These are phyloP conservation scores for Eurytoma californica DNA, from an alignment of 2,888 invertebrate species.

Conservation along the genomic window DNA sequence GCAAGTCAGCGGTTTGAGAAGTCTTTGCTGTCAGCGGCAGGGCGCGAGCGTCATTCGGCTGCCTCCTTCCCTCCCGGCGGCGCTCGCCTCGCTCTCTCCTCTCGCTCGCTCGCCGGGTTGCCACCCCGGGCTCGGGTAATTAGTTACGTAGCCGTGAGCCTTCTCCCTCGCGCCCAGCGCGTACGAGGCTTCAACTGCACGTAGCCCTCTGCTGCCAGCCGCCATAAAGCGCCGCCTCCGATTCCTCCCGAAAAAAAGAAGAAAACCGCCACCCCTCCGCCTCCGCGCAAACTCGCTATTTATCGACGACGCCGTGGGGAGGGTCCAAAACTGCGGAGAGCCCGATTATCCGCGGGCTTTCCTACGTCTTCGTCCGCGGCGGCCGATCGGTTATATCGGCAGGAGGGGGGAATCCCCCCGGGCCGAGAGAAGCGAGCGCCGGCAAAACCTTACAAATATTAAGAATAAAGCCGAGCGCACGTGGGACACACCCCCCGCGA, in stretches of 20 bases:
- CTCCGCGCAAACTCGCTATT: background rate
- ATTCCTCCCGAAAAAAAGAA: background rate
- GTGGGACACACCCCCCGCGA: conserved; percentile 42
- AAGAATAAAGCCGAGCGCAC: conserved; percentile 67
- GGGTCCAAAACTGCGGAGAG: background rate
- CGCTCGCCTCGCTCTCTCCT: conserved; percentile 62
- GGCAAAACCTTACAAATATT: conserved; percentile 71
- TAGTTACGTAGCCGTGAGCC: conserved; percentile 72
- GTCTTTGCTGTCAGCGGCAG: conserved; percentile 74
- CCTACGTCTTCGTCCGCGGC: too few relatives aligned
- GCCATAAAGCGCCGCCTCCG: background rate
- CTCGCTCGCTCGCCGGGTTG: conserved; percentile 58
- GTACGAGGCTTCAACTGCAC: conserved; percentile 20
- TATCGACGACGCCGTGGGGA: background rate
- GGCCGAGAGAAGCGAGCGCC: too few relatives aligned
- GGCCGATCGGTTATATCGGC: background rate
- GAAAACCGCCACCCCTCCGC: too few relatives aligned
- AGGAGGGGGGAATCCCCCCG: too few relatives aligned
- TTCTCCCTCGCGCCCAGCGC: conserved; percentile 44
- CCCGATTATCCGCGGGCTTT: conserved; percentile 7
- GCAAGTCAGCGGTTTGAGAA: conserved; percentile 65
- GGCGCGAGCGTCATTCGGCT: conserved; percentile 54
- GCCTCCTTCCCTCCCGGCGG: conserved; percentile 61
- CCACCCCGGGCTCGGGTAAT: conserved; percentile 71
- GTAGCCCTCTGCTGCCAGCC: too few relatives aligned